phyloP scores from a whole-genome alignment of 2,113 vertebrate genomes.

The Oncorhynchus nerka region DNA sequence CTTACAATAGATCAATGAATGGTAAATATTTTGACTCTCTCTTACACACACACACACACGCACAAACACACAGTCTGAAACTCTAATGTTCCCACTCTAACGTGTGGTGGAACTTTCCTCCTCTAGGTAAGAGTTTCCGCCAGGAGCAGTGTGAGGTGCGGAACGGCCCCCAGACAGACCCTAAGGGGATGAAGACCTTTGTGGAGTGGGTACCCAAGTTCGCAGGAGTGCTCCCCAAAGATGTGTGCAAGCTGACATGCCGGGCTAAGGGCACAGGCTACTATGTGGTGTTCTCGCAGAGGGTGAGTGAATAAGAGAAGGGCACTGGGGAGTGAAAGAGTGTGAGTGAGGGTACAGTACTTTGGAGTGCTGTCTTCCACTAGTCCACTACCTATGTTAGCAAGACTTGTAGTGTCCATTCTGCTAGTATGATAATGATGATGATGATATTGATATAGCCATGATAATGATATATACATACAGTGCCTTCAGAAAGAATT shows the following conservation, averaged over 20 bases:
- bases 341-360: neutral
- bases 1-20: neutral
- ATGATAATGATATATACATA: neutral
- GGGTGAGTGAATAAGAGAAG: conserved; percentile 76
- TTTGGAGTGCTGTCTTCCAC: no score
- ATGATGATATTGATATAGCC: neutral
- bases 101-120: conserved; percentile 1
- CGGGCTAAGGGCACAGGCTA: conserved; percentile 96
- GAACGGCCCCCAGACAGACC: conserved; percentile 93
- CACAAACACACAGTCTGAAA: neutral
- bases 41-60: no score
- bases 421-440: no score
- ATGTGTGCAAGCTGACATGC: conserved; percentile 95
- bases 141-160: conserved; percentile 94
- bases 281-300: conserved; percentile 95
- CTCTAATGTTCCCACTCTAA: neutral
- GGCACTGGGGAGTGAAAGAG: neutral
- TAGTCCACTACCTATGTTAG: no score
- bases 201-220: conserved; percentile 98
- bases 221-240: conserved; percentile 87
- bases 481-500: no score
- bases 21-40: no score
- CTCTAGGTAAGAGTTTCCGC: conserved; percentile 87
- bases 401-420: no score
- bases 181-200: conserved; percentile 93